These are phyloP conservation scores for Colius striatus DNA, from an alignment of 2,113 vertebrate genomes.

Conservation along the genomic window DNA sequence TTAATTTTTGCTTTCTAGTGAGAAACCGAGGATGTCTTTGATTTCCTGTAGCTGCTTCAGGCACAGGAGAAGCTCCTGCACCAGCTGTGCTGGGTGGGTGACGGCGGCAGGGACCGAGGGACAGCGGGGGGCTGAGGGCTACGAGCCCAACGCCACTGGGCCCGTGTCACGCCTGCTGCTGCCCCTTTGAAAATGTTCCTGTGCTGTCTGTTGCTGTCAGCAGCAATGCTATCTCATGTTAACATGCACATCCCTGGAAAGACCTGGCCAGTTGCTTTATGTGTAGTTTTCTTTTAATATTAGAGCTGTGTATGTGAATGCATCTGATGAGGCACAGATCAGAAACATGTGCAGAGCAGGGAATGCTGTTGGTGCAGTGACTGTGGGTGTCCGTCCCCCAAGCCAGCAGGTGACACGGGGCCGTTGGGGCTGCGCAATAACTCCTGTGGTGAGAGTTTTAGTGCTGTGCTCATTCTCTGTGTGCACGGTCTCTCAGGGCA, in stretches of 20 bases:
- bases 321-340: neutral
- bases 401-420: too few relatives aligned
- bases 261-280: neutral
- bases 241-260: accelerated
- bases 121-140: accelerated
- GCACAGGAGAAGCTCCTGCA: accelerated
- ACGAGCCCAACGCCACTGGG: accelerated
- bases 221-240: accelerated
- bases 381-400: neutral
- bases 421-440: too few relatives aligned
- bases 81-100: accelerated
- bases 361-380: accelerated
- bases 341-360: neutral
- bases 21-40: neutral
- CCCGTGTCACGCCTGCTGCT: neutral
- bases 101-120: neutral
- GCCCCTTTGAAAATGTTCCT: neutral
- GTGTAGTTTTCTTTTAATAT: neutral
- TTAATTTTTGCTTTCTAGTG: neutral
- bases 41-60: neutral
- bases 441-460: neutral
- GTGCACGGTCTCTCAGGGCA: neutral
- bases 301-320: neutral
- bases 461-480: neutral
- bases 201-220: neutral